Evolutionary conservation across 2,888 invertebrate genomes (phyloP).

Genomic region (Halictus ligatus): DNA sequence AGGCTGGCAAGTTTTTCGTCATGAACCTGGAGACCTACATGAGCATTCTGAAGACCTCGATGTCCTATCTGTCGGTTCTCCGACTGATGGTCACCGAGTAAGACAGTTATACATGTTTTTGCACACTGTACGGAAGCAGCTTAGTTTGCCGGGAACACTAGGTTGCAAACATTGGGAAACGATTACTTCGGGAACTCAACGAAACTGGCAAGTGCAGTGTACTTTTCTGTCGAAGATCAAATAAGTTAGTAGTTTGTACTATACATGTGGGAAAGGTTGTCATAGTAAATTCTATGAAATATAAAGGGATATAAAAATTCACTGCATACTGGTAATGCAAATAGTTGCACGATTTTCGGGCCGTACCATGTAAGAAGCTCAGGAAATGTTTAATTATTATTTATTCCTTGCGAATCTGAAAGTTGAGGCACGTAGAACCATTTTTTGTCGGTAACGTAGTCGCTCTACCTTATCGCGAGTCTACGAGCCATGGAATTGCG

Average conservation of each 20-base stretch:
- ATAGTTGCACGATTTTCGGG: neutral
- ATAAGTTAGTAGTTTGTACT: neutral
- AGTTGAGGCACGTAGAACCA: too few relatives aligned
- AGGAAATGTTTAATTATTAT: too few relatives aligned
- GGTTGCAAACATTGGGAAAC: neutral
- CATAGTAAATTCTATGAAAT: neutral
- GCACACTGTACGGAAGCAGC: neutral
- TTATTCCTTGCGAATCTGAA: too few relatives aligned
- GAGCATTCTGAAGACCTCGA: conserved; percentile 35
- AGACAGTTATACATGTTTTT: neutral
- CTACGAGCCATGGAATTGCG: too few relatives aligned
- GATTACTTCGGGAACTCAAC: neutral
- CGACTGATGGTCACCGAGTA: conserved; percentile 27
- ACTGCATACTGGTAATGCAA: neutral
- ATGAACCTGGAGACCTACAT: conserved; percentile 32
- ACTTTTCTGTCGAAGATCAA: neutral
- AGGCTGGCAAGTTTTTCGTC: conserved; percentile 20
- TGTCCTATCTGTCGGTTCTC: conserved; percentile 40
- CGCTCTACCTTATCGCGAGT: too few relatives aligned
- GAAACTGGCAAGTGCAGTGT: neutral
- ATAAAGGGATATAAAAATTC: neutral
- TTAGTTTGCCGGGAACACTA: neutral
- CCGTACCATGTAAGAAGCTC: too few relatives aligned
- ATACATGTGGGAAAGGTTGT: neutral
- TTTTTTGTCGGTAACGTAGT: too few relatives aligned